Conservation (phyloP, 35 echinoderm and acorn worm genomes). For the Heliocidaris tuberculata region DNA sequence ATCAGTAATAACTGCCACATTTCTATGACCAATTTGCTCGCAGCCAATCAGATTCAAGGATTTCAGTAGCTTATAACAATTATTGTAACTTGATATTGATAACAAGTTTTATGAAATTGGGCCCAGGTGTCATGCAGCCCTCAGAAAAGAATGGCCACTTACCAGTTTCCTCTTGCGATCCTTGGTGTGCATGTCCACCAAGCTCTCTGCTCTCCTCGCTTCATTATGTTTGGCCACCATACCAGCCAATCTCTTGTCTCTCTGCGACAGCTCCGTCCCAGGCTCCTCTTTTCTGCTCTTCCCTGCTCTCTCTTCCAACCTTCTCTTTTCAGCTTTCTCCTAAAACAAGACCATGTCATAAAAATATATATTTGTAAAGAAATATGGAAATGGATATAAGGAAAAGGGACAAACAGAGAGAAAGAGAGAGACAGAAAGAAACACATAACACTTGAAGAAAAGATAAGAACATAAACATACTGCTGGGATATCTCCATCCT, state of each 20-base stretch:
- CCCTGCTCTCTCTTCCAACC: constrained; percentile 3
- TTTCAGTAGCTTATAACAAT: too few species aligned
- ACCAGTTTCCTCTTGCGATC: constrained; percentile 75
- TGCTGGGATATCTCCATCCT: constrained; percentile 56
- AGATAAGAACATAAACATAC: too few species aligned
- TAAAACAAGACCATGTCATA: neutral
- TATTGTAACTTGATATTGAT: too few species aligned
- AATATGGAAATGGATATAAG: neutral
- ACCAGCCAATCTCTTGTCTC: constrained; percentile 66
- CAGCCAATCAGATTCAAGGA: too few species aligned
- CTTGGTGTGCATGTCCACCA: constrained; percentile 87
- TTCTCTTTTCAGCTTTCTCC: constrained; percentile 4
- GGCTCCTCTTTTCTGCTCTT: constrained; percentile 42
- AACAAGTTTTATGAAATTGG: too few species aligned
- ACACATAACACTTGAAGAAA: too few species aligned
- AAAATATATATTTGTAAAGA: too few species aligned
- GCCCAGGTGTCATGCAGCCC: too few species aligned
- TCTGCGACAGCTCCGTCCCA: constrained; percentile 62
- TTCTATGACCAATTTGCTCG: too few species aligned
- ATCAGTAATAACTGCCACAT: too few species aligned
- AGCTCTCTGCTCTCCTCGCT: constrained; percentile 52
- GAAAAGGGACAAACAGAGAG: too few species aligned
- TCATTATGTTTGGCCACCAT: constrained; percentile 59
- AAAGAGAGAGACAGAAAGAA: too few species aligned
- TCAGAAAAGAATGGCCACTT: neutral